Base-by-base conservation (phyloP, 2,113 vertebrate genomes). In the Channa argus region DNA sequence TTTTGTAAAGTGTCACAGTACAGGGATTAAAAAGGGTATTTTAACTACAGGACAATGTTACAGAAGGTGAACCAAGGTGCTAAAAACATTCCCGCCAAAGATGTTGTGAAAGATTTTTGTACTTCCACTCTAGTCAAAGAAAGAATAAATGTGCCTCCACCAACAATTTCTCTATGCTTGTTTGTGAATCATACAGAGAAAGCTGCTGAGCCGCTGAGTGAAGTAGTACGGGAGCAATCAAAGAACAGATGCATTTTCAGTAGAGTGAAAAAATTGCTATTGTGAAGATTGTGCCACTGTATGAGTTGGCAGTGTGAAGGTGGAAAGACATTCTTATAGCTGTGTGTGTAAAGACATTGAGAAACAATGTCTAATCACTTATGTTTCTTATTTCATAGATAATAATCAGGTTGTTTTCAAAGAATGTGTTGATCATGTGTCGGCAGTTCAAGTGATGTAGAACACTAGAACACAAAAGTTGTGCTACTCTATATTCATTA, bases 361-460 rank as follows among this genome's bases (percentile, higher is more conserved):
- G 9, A 44, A 82, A 88, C 77, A 80, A 76, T 82, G 60, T 52
- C 49, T 46, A 85, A 83, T 86, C 71, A 85, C 24, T 74, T 63
- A 38, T 43, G 7, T 33, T 68, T 67, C n/a, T 51, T 53, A 50
- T 50, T 41, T 33, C 44, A 11, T 36, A 8, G 41, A 39, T 64
- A 10, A 62, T 76, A 47, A 72, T 77, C 24, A 36, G 10, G 14
- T 14, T 54, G 55, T 53, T 62, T 65, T 71, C 61, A 66, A 36
- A 44, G 62, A 64, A 60, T 50, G 7, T 53, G 50, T 76, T 64
- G 14, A 81, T 62, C 11, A 53, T 49, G 39, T 74, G 64, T 10
- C 68, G 43, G 56, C 51, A 61, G 8, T 49, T 75, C 46, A 71
- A 74, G 49, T 53, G 39, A 15, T 51, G 44, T 36, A 41, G 41